Base-by-base conservation (phyloP, 92 coral and sea anemone genomes). In the Metridium senile region DNA sequence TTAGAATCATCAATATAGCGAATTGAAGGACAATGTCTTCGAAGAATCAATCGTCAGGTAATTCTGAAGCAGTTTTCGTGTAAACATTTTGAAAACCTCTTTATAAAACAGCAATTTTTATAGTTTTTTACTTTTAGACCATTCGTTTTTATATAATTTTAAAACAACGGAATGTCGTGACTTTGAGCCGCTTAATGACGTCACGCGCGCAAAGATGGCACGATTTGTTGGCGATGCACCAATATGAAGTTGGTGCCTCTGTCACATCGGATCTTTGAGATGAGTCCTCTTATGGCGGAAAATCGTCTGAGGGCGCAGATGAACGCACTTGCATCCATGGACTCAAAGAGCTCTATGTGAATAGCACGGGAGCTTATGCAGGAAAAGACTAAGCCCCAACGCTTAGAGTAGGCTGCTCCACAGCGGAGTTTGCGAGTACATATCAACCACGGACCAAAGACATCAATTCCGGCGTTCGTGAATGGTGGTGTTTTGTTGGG, bases 361-460 rank as follows among this genome's bases (percentile, higher is more conserved):
- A 79, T 79, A n/a, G 84, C 71, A 35, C 84, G 33, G 84, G 68
- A 69, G 77, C 77, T 70, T 51, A 79, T 52, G 63, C 84, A 79
- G 7, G 76, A 68, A 45, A 78, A 56, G 18, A 78, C 66, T 28
- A 78, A 68, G 54, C 69, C 83, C 83, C 83, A 78, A 74, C 83
- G 76, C 43, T 77, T 77, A 11, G 74, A 66, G 63, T 67, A 66
- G 13, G 66, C 74, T 26, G 66, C 62, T 26, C 75, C 68, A 26
- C 83, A 76, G 68, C 68, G 68, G 2, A 76, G 68, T 46, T 56
- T 68, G 6, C 83, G 49, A 3, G 83, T 78, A 6, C 18, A 39
- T 26, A 78, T 62, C 2, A 68, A 32, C 83, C 83, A 78, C 20
- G 83, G 83, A 9, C 83, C 76, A 45, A 78, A 79, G 13, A 79